These are phyloP conservation scores for Turritopsis dohrnii DNA, from an alignment of 30 jellyfish, hydroid and myxozoan species.

Conservation along the genomic window DNA sequence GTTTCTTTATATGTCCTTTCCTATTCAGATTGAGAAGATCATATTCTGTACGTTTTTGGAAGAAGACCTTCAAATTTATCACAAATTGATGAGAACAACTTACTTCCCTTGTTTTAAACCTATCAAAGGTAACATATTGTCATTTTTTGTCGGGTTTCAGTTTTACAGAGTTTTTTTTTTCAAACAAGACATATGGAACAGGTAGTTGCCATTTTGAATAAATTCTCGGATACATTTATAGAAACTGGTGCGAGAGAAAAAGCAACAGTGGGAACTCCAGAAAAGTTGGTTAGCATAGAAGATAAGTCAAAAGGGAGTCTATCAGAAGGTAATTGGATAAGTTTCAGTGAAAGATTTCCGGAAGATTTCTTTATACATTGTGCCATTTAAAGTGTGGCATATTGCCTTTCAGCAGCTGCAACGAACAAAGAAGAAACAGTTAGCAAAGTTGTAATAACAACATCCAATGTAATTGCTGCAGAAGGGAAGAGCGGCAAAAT, in stretches of 20 bases:
- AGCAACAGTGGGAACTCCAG: neutral
- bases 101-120: constrained; percentile 46
- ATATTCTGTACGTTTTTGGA: constrained; percentile 57
- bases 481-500: neutral
- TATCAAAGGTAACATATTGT: neutral
- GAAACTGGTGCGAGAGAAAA: neutral
- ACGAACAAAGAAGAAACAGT: neutral
- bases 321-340: neutral
- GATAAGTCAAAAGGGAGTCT: neutral
- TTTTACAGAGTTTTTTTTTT: no score
- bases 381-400: neutral
- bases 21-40: constrained; percentile 44
- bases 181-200: no score
- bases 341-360: neutral
- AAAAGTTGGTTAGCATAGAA: neutral
- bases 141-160: neutral
- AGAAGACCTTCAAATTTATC: constrained; percentile 52
- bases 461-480: neutral
- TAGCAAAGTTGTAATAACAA: neutral
- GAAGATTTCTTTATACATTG: neutral
- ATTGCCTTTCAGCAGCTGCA: neutral
- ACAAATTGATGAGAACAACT: constrained; percentile 30
- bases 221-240: neutral
- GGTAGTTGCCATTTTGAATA: no score
- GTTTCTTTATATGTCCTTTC: neutral